Percentiles rank a stretch among this genome's conserved stretches.
Conservation (phyloP, 1,140 invertebrate genomes). For the Drosophila pseudoobscura region DNA sequence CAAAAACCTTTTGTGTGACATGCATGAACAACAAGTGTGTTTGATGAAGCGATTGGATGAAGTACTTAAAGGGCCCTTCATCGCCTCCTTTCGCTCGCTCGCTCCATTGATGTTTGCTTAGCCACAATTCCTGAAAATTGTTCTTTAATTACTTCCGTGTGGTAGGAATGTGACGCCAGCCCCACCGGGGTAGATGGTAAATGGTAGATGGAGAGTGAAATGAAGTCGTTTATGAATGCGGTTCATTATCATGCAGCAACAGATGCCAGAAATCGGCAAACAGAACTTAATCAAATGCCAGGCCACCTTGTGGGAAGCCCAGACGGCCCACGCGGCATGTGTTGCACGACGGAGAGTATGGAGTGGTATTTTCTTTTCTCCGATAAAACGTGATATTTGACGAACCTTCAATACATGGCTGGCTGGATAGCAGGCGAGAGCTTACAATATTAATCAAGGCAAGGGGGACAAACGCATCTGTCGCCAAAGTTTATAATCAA, state of each 20-base stretch:
- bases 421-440: constrained; percentile 21
- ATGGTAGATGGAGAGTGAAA: constrained; percentile 32
- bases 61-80: constrained; percentile 49
- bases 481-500: constrained; percentile 60
- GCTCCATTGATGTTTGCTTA: constrained; percentile 25
- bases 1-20: constrained; percentile 36
- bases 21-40: constrained; percentile 65
- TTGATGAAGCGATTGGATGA: constrained; percentile 70
- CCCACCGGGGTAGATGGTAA: neutral
- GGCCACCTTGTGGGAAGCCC: constrained; percentile 13
- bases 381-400: constrained; percentile 45
- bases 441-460: constrained; percentile 62
- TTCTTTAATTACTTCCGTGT: constrained; percentile 75
- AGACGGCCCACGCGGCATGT: too few relatives aligned
- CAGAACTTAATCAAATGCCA: constrained; percentile 66
- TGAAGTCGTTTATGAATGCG: constrained; percentile 70
- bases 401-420: constrained; percentile 29
- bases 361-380: neutral
- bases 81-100: neutral
- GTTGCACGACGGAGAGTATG: neutral
- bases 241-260: constrained; percentile 77
- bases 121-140: constrained; percentile 67
- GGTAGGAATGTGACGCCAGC: constrained; percentile 37
- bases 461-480: constrained; percentile 42
- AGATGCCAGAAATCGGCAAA: constrained; percentile 59